Evolutionary conservation across 2,797 vertebrate species (phyloP).

Genomic region (Myripristis jacobus): DNA sequence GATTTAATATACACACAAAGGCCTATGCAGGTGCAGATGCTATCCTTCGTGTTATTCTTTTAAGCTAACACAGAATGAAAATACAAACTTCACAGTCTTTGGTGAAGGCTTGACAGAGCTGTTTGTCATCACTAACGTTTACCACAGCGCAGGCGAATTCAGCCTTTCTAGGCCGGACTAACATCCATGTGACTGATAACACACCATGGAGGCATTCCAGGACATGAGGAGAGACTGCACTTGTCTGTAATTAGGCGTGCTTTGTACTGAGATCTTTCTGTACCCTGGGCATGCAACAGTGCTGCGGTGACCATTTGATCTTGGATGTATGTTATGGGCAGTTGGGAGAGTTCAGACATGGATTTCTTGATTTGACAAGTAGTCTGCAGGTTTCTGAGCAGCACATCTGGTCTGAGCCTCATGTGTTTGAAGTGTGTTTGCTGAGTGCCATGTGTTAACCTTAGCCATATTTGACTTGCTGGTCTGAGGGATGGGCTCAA

Average conservation of each 20-base stretch:
- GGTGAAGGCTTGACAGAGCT: not conserved
- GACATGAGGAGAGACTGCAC: constrained; percentile 30
- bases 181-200: constrained; percentile 29
- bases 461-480: constrained; percentile 56
- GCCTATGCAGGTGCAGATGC: not conserved
- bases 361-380: constrained; percentile 39
- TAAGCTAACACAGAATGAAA: not conserved
- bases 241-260: constrained; percentile 58
- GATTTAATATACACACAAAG: not conserved
- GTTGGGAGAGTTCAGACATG: constrained; percentile 20
- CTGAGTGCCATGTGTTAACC: constrained; percentile 59
- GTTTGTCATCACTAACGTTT: not conserved
- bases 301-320: constrained; percentile 8
- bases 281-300: constrained; percentile 10
- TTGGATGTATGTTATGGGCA: constrained; percentile 16
- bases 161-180: not conserved
- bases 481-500: constrained; percentile 42
- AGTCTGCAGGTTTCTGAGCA: constrained; percentile 43
- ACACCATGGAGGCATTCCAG: constrained; percentile 32
- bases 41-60: not conserved
- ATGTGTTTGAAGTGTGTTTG: constrained; percentile 70
- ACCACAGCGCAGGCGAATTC: not conserved
- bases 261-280: constrained; percentile 36
- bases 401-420: constrained; percentile 64
- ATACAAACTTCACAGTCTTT: not conserved